phyloP scores from a whole-genome alignment of 2,888 invertebrate genomes.

The Cynaeus angustus region DNA sequence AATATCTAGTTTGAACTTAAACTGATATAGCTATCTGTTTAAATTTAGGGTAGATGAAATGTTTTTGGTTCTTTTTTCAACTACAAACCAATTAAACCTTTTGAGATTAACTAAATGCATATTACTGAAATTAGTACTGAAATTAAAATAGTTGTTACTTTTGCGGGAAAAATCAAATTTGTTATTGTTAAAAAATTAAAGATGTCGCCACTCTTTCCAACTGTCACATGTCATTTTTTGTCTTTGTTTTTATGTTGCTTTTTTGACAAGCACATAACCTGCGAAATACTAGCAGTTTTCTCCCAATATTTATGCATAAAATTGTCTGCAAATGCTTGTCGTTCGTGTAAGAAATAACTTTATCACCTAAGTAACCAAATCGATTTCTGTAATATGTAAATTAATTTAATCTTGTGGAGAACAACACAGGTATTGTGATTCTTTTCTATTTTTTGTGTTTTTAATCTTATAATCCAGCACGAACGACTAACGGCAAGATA shows the following conservation, averaged over 20 bases:
- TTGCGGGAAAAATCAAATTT: too few species aligned
- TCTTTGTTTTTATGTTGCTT: not conserved
- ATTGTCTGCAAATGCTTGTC: constrained; percentile 1
- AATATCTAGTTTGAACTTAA: too few species aligned
- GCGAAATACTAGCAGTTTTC: not conserved
- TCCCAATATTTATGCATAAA: not conserved
- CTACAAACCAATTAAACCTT: too few species aligned
- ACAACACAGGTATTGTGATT: not conserved
- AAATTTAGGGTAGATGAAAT: too few species aligned
- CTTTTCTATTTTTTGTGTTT: not conserved
- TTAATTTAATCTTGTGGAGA: not conserved
- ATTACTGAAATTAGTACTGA: too few species aligned
- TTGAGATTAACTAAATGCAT: too few species aligned
- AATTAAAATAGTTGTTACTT: too few species aligned
- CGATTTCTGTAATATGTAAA: not conserved
- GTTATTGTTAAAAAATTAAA: too few species aligned
- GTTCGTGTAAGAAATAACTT: not conserved
- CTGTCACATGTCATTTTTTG: too few species aligned
- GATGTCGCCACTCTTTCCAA: too few species aligned
- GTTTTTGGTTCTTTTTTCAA: too few species aligned
- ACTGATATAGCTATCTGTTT: too few species aligned
- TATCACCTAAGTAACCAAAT: not conserved
- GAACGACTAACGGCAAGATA: constrained; percentile 11
- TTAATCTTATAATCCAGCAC: not conserved
- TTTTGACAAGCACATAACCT: not conserved